Evolutionary conservation across 2,113 vertebrate species (phyloP).

Genomic region (Neofelis nebulosa): DNA sequence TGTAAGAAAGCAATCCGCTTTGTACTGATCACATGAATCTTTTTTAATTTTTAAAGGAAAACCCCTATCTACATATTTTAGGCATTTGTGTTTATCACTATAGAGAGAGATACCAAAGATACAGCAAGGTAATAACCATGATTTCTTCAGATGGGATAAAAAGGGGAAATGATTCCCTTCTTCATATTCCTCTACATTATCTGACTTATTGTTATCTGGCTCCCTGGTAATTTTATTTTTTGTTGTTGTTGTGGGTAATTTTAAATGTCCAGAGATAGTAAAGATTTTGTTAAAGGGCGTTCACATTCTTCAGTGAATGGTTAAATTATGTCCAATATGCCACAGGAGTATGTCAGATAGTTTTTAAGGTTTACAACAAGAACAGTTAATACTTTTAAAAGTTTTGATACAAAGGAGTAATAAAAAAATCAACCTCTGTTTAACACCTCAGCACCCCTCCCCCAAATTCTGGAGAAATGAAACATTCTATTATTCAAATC

Average conservation of each 20-base stretch:
- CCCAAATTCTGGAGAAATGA: background rate
- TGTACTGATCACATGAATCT: background rate
- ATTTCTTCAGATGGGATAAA: background rate
- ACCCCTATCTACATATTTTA: background rate
- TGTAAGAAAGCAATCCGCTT: background rate
- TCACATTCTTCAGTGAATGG: background rate
- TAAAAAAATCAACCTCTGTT: background rate
- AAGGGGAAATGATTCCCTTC: background rate
- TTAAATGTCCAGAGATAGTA: background rate
- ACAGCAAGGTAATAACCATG: background rate
- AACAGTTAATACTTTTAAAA: background rate
- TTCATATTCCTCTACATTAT: background rate
- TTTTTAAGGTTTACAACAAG: conserved; percentile 41
- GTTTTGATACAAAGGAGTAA: background rate
- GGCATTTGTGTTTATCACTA: background rate
- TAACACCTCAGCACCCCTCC: background rate
- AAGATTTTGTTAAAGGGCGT: background rate
- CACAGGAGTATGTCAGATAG: background rate
- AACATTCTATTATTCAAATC: conserved; percentile 11
- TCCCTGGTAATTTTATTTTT: background rate
- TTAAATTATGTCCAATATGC: background rate
- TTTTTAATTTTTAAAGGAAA: conserved; percentile 16
- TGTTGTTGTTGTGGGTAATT: background rate
- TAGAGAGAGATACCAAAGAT: background rate
- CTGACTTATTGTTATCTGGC: background rate